phyloP scores from a whole-genome alignment of 2,797 vertebrate genomes.

The Coracias cyanogaster region DNA sequence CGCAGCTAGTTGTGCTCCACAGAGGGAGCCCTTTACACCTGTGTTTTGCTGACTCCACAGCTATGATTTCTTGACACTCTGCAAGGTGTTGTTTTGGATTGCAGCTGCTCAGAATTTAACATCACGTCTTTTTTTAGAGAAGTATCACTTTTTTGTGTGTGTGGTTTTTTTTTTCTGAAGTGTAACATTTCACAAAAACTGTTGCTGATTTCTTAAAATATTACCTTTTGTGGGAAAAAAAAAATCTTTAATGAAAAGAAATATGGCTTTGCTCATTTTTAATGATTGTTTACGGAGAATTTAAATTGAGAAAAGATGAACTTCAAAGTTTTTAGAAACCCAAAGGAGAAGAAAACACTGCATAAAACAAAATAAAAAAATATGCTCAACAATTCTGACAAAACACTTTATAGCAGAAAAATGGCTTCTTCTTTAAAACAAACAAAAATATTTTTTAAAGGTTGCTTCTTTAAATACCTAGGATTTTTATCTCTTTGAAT shows the following conservation, averaged over 20 bases:
- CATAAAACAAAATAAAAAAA: background rate
- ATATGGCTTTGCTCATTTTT: background rate
- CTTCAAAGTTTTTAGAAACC: background rate
- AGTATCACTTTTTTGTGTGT: background rate
- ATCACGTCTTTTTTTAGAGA: background rate
- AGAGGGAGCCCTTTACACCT: slow-evolving; percentile 55
- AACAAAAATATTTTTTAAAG: background rate
- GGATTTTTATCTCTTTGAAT: background rate
- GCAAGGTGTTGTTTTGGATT: slow-evolving; percentile 55
- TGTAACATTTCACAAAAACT: slow-evolving; percentile 10
- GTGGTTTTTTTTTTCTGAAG: background rate
- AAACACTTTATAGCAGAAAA: background rate
- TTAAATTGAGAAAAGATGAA: background rate
- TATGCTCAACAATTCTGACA: background rate
- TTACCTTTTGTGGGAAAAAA: background rate
- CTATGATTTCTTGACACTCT: slow-evolving; percentile 24
- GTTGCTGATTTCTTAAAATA: background rate
- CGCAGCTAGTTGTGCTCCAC: background rate
- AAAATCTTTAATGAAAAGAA: background rate
- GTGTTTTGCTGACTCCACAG: slow-evolving; percentile 38
- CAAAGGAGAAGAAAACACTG: background rate
- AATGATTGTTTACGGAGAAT: background rate
- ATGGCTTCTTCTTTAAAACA: background rate
- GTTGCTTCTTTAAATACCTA: background rate
- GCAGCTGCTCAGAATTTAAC: slow-evolving; percentile 50